Conservation (phyloP, 2,113 vertebrate species). For the Numenius arquata region DNA sequence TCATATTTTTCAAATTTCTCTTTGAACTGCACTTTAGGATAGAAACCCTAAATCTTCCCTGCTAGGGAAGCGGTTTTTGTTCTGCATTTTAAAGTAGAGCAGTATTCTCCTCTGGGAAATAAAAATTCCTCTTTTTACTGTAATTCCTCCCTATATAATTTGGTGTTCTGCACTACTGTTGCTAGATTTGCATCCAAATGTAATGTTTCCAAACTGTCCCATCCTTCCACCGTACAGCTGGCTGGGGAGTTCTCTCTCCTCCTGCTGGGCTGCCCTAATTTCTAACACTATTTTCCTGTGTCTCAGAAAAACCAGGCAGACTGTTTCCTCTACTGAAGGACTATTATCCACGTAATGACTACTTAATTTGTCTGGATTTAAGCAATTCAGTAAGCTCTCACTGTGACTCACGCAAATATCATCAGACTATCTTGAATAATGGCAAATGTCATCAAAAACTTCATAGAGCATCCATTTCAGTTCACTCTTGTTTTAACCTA, state of each 20-base stretch:
- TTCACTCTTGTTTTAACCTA: background rate
- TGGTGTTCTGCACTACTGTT: background rate
- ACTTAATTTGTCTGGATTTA: slow-evolving; percentile 7
- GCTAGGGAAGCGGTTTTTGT: background rate
- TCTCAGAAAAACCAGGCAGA: background rate
- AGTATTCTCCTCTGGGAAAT: background rate
- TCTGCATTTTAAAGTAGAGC: background rate
- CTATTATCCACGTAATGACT: background rate
- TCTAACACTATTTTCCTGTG: background rate
- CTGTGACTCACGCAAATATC: slow-evolving; percentile 1
- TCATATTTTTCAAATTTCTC: background rate
- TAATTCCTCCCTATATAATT: background rate
- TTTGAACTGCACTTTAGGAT: background rate
- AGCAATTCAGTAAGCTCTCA: slow-evolving; percentile 3
- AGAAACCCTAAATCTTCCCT: background rate
- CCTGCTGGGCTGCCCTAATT: background rate
- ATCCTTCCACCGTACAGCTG: background rate
- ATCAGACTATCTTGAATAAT: background rate
- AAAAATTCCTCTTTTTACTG: background rate
- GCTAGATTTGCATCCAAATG: background rate
- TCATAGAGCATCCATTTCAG: background rate
- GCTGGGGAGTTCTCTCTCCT: background rate
- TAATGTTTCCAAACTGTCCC: background rate
- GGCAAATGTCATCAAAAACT: background rate
- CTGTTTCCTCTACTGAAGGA: background rate